Conservation (phyloP, 2,888 invertebrate species). For the Amphiduros pacificus region DNA sequence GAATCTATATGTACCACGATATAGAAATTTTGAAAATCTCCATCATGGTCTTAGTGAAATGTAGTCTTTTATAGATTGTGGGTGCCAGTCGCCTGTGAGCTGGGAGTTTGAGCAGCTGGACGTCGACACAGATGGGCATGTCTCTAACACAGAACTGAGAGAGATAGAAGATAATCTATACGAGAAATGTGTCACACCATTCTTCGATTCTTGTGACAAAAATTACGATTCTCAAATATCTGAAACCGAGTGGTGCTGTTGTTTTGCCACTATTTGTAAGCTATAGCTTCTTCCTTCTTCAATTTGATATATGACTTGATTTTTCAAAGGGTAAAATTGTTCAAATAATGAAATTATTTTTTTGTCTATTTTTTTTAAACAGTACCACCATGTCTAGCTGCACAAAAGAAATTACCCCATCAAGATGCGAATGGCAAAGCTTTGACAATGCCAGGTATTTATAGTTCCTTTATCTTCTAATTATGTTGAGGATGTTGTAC, state of each 20-base stretch:
- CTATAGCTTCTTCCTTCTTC: too few relatives aligned
- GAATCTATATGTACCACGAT: too few relatives aligned
- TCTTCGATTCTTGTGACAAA: constrained; percentile 79
- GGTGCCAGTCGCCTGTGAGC: constrained; percentile 84
- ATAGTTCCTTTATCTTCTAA: too few relatives aligned
- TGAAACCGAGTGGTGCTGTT: constrained; percentile 79
- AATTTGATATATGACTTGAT: too few relatives aligned
- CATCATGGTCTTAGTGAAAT: too few relatives aligned
- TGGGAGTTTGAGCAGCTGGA: constrained; percentile 96
- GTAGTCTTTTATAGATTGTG: too few relatives aligned
- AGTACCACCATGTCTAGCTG: constrained; percentile 23
- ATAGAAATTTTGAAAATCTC: too few relatives aligned
- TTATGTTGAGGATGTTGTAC: too few relatives aligned
- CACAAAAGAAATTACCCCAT: constrained; percentile 12
- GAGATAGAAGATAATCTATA: constrained; percentile 81
- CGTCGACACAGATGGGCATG: constrained; percentile 75
- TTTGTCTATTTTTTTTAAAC: too few relatives aligned
- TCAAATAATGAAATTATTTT: too few relatives aligned
- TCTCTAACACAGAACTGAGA: constrained; percentile 82
- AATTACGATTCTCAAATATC: constrained; percentile 70
- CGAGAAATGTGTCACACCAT: constrained; percentile 88
- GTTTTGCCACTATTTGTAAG: constrained; percentile 72
- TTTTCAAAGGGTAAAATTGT: too few relatives aligned
- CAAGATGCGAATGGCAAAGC: constrained; percentile 2
- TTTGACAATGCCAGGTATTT: too few relatives aligned